A percentile compares a stretch with the other conserved stretches of the same genome.
phyloP scores from a whole-genome alignment of 1,140 invertebrate genomes.

The Metaphire vulgaris region DNA sequence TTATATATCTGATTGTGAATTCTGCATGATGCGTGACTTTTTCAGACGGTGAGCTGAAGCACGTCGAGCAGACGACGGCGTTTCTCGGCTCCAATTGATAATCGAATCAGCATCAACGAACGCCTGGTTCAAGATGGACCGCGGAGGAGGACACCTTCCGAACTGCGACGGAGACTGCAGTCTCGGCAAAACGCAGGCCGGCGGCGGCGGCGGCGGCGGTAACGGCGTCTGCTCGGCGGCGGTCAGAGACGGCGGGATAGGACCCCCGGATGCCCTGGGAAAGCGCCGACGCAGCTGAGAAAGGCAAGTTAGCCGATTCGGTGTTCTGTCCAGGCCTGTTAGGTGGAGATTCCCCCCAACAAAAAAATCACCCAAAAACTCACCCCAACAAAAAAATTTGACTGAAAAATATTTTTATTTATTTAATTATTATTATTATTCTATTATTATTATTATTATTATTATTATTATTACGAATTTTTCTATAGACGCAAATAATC shows the following conservation, averaged over 20 bases:
- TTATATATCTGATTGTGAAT: too few relatives aligned
- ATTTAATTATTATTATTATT: too few relatives aligned
- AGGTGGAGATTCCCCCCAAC: not conserved
- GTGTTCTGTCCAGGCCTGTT: not conserved
- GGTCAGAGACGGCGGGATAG: too few relatives aligned
- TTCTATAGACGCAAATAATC: too few relatives aligned
- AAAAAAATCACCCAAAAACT: too few relatives aligned
- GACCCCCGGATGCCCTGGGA: not conserved
- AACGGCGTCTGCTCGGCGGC: too few relatives aligned
- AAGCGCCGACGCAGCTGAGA: not conserved
- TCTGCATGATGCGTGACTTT: too few relatives aligned
- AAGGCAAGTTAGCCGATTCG: not conserved
- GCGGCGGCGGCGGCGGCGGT: too few relatives aligned
- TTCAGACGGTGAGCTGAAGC: not conserved
- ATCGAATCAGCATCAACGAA: not conserved
- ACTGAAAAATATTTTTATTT: too few relatives aligned
- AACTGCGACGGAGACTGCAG: not conserved
- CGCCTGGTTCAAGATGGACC: not conserved
- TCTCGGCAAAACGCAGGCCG: not conserved
- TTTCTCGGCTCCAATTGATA: not conserved
- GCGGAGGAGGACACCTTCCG: not conserved
- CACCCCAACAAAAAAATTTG: too few relatives aligned
- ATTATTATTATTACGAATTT: too few relatives aligned
- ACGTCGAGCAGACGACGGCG: not conserved
- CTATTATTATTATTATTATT: too few relatives aligned